phyloP scores from a whole-genome alignment of 2,797 vertebrate genomes.

The Molossus molossus region DNA sequence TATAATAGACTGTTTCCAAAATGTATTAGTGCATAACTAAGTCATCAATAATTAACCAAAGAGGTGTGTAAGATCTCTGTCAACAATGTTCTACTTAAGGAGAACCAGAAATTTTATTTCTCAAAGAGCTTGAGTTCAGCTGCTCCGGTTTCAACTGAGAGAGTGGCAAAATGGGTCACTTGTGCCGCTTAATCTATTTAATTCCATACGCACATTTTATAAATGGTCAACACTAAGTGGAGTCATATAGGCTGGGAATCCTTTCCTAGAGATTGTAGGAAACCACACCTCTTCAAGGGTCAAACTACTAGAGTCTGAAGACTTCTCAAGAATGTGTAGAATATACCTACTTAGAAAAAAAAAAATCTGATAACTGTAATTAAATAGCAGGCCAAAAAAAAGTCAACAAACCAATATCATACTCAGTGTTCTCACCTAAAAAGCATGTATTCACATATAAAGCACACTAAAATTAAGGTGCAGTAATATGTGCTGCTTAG shows the following conservation, averaged over 20 bases:
- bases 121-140: constrained; percentile 1
- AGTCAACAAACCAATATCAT: background rate
- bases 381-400: background rate
- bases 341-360: background rate
- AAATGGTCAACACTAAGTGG: background rate
- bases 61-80: background rate
- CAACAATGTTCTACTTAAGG: constrained; percentile 29
- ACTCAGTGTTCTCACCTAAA: background rate
- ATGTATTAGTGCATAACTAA: constrained; percentile 48
- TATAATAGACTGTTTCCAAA: constrained; percentile 49
- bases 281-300: background rate
- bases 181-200: background rate
- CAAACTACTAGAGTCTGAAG: background rate
- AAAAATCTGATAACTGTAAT: background rate
- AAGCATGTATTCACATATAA: background rate
- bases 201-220: background rate
- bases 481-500: background rate
- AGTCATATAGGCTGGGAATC: background rate
- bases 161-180: background rate
- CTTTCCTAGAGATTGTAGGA: constrained; percentile 18
- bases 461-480: background rate
- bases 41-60: constrained; percentile 29
- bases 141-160: background rate
- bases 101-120: constrained; percentile 27
- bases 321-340: background rate